Conservation (phyloP, 2,113 vertebrate species). For the Butorides virescens region DNA sequence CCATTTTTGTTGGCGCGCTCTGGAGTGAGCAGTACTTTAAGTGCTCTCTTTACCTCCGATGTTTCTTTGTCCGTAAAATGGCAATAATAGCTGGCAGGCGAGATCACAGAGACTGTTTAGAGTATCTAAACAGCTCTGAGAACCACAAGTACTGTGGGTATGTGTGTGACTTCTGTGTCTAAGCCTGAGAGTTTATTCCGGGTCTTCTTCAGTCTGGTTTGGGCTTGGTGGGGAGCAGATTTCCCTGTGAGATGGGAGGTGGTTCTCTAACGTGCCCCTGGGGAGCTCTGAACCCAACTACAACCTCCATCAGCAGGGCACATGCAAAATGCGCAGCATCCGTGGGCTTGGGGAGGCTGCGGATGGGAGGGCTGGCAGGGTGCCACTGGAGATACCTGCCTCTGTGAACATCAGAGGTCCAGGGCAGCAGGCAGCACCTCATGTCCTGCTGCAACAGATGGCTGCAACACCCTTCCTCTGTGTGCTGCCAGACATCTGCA, state of each 20-base stretch:
- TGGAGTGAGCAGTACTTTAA: not conserved
- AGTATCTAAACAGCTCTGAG: not conserved
- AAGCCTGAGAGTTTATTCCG: not conserved
- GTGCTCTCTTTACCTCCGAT: not conserved
- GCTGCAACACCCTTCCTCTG: too few species aligned
- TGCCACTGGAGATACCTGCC: not conserved
- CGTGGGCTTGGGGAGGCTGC: not conserved
- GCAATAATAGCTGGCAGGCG: not conserved
- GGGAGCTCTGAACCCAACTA: not conserved
- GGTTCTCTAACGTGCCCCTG: not conserved
- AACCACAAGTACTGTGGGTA: not conserved
- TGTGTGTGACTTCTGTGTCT: not conserved
- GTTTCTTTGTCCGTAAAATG: not conserved
- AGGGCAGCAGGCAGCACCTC: rapidly evolving
- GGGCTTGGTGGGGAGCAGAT: not conserved
- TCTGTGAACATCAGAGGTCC: not conserved
- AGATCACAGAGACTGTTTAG: not conserved
- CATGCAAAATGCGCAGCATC: rapidly evolving
- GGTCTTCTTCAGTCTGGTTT: not conserved
- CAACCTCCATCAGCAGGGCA: rapidly evolving
- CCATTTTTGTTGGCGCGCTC: not conserved
- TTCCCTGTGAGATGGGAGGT: not conserved
- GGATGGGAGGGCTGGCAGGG: not conserved
- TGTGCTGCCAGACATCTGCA: not conserved
- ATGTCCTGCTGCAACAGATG: rapidly evolving